phyloP scores from a whole-genome alignment of 2,113 vertebrate genomes.

The Egretta garzetta region DNA sequence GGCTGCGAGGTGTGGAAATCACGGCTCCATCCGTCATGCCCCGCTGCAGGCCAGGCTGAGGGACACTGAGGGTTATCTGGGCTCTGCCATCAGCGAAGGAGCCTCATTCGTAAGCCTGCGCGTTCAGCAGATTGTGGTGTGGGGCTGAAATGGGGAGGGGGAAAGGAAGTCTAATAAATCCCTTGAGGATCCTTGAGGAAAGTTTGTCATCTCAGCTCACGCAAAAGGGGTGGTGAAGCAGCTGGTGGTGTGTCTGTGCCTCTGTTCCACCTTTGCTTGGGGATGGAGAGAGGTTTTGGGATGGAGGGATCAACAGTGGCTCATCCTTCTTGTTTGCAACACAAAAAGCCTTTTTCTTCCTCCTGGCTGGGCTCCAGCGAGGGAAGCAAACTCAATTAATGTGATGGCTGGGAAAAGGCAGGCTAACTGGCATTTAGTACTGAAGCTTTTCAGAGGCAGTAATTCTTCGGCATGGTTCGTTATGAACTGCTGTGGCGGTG shows the following conservation, averaged over 20 bases:
- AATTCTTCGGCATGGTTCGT: neutral
- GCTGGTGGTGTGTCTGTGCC: neutral
- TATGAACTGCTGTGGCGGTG: neutral
- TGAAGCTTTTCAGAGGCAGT: neutral
- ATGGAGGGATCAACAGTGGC: neutral
- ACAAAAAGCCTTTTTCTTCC: conserved; percentile 60
- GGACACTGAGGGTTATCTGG: neutral
- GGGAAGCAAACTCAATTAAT: conserved; percentile 59
- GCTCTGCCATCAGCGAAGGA: neutral
- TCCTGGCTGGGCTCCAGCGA: neutral
- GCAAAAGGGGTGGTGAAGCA: neutral
- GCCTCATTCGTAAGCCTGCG: fast-evolving
- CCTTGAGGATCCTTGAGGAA: neutral
- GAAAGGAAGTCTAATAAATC: neutral
- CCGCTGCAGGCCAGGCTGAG: neutral
- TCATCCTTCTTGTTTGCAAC: neutral
- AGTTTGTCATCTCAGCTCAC: neutral
- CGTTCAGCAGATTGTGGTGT: neutral
- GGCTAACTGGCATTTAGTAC: conserved; percentile 31
- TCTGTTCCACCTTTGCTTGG: neutral
- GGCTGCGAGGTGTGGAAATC: neutral
- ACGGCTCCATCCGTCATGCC: fast-evolving
- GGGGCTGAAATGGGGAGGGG: neutral
- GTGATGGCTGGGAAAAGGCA: neutral
- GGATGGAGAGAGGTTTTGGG: neutral